A percentile compares a stretch with the other conserved stretches of the same genome.
Conservation (phyloP, 1,140 invertebrate species). For the Nixonia krombeini region DNA sequence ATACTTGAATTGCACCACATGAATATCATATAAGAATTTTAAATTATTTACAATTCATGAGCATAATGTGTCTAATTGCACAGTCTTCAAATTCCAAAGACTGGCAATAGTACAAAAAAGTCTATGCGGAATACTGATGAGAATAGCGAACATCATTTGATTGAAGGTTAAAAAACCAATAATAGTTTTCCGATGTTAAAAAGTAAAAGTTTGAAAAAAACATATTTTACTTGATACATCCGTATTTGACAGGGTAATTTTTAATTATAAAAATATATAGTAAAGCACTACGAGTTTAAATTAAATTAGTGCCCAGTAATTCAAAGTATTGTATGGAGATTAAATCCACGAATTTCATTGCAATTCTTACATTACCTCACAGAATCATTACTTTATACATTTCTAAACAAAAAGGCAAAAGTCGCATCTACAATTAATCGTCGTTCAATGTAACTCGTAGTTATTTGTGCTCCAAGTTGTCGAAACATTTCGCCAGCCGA, state of each 20-base stretch:
- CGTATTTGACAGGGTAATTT: no score
- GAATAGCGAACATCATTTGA: neutral
- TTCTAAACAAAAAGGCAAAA: no score
- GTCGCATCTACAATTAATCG: no score
- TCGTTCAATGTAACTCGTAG: no score
- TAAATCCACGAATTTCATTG: no score
- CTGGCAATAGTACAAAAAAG: slow-evolving; percentile 54
- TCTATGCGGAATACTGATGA: slow-evolving; percentile 1
- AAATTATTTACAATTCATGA: slow-evolving; percentile 50
- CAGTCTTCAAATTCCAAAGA: slow-evolving; percentile 59
- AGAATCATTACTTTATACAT: no score
- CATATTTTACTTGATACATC: neutral
- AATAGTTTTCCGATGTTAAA: neutral
- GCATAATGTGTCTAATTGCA: slow-evolving; percentile 49
- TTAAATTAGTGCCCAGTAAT: no score
- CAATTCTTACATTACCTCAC: no score
- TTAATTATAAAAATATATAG: slow-evolving; percentile 2
- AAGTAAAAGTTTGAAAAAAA: neutral
- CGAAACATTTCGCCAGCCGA: neutral
- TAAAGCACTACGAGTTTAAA: no score
- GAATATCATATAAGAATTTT: slow-evolving; percentile 22
- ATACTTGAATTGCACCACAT: slow-evolving; percentile 19
- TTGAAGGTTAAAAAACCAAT: neutral
- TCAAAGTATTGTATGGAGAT: no score
- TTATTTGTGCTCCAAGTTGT: neutral